Base-by-base conservation (phyloP, 2,113 vertebrate genomes). In the Phyllostomus hastatus region DNA sequence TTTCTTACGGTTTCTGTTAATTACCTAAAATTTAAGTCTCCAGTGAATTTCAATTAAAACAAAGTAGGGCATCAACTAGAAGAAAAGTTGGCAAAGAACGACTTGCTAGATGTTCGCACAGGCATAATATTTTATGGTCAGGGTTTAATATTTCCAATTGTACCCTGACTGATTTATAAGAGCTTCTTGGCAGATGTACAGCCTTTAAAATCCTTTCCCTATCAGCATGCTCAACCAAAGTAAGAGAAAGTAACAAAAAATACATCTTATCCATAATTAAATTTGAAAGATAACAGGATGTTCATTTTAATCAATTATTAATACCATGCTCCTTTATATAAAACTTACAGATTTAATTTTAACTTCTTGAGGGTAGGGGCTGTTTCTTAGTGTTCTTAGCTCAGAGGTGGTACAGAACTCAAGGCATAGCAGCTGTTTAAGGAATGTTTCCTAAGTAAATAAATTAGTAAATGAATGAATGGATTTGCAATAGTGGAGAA, bases 1-100 rank as follows among this genome's bases (percentile, higher is more conserved):
- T 95, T 97, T 97, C 97, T 98, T 97, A 93, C 96, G 88, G 96
- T 97, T 96, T 95, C 97, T 82, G 78, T 97, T 98, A 98, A 98
- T 98, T 97, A 98, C 54, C 98, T 41, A 95, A 95, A 97, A 98
- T 95, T 97, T 97, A 97, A 92, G 97, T 98, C 92, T 97, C 88
- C 88, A 98, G 76, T 82, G 91, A 98, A 98, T 97, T 98, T 97
- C 93, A 97, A 98, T 98, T 96, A 98, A 98, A 95, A 76, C 69
- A 11, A 98, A 98, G 94, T 35, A 83, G 95, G 96, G 90, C 94
- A 98, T 94, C 64, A 96, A 97, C 96, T 28, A 41, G 85, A 97
- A 98, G 78, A 97, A 98, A 97, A 83, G 17, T 43, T 84, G 91
- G 89, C 95, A 50, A 94, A 2, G 0, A 67, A 66, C 80, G 10